Evolutionary conservation across 92 coral and sea anemone genomes (phyloP), one percentile per base, ranked within the genome.

Genomic region (Epizoanthus rinbou): DNA sequence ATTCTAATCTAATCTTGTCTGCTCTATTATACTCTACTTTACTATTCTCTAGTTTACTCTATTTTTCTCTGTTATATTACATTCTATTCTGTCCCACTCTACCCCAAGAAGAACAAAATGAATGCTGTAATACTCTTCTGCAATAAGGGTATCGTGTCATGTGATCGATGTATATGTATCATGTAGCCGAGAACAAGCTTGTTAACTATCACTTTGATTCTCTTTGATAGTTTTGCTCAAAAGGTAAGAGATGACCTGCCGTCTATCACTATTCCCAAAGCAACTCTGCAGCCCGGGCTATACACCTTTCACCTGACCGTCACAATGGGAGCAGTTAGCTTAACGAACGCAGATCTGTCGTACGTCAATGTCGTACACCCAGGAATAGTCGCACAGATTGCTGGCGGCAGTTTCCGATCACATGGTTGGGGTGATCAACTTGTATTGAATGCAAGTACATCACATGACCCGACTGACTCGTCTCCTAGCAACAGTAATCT

Each of bases 401-500:
- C 63, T 23, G 99, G 99, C 24, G 99, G 99, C 28, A 89, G 89
- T 53, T 66, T 86, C 6, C 85, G 93, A 53, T 86, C 98, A 53
- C 90, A 89, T 66, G 89, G 87, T 18, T 96, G 99, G 99, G 91
- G 84, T 28, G 63, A 43, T 14, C 21, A 59, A 17, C 82, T 92
- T 41, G 53, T 75, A n/a, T 87, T 96, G 75, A 82, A 92, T 58
- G 98, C 98, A 57, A 88, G 89, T 9, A 79, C 24, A n/a, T 91
- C 98, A 72, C 79, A 22, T 35, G 98, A 95, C 66, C 94, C 91
- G 6, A n/a, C 88, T 65, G 59, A 56, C 56, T 22, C 82, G 8
- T 62, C 82, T 17, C 45, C 82, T 18, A 70, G 64, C 79, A 87
- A 88, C 70, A 67, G 67, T 8, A 72, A 28, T 2, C 79, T 95